Conservation (phyloP, 2,797 vertebrate genomes). For the Hippocampus kuda region DNA sequence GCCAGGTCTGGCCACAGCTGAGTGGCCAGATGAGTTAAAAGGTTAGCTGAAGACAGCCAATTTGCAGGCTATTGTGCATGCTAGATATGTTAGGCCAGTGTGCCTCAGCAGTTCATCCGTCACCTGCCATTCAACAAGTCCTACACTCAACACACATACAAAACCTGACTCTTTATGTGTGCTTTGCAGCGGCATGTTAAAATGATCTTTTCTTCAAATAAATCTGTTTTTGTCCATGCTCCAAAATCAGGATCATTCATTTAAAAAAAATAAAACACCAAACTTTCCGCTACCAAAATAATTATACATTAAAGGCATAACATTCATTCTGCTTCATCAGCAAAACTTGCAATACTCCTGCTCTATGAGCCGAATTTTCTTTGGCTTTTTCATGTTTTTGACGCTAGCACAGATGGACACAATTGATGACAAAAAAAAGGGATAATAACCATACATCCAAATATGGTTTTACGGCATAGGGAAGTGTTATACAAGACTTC, state of each 20-base stretch:
- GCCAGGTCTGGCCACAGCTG: slow-evolving; percentile 52
- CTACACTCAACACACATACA: slow-evolving; percentile 21
- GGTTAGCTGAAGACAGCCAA: slow-evolving; percentile 66
- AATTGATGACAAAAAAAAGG: too few relatives aligned
- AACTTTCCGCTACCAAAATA: background rate
- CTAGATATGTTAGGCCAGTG: slow-evolving; percentile 39
- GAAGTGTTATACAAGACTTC: too few relatives aligned
- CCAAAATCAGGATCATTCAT: background rate
- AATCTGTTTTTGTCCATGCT: background rate
- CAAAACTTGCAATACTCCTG: background rate
- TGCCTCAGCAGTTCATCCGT: slow-evolving; percentile 50
- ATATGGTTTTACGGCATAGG: too few relatives aligned
- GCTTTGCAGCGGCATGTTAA: background rate
- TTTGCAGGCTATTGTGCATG: slow-evolving; percentile 56
- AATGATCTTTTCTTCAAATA: background rate
- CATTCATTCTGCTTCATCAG: background rate
- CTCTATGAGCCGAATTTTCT: background rate
- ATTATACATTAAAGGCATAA: background rate
- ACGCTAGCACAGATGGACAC: too few relatives aligned
- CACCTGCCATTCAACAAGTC: slow-evolving; percentile 51
- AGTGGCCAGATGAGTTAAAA: slow-evolving; percentile 61
- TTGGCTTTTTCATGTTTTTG: background rate
- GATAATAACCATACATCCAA: too few relatives aligned
- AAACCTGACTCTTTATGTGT: slow-evolving; percentile 23
- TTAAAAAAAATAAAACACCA: background rate